These are phyloP conservation scores for Nibea albiflora DNA, from an alignment of 2,113 vertebrate genomes.

Conservation along the genomic window DNA sequence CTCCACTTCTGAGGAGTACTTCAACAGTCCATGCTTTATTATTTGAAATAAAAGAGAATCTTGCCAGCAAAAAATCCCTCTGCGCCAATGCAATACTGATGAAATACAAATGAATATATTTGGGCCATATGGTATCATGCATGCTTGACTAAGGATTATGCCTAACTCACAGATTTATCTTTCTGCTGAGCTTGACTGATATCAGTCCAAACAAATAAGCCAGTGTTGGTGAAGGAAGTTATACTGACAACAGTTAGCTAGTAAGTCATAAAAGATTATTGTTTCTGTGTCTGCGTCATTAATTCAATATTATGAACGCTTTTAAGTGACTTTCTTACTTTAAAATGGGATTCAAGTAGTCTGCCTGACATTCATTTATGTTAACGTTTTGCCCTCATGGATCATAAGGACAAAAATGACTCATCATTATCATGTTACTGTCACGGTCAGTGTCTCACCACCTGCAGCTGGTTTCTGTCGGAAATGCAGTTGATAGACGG, in stretches of 20 bases:
- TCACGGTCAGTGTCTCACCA: not conserved
- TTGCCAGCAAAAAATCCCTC: not conserved
- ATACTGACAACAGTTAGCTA: not conserved
- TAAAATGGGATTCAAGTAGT: not conserved
- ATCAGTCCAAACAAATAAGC: slow-evolving; percentile 8
- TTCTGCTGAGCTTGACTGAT: slow-evolving; percentile 46
- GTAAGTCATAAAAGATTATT: not conserved
- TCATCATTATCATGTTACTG: no score
- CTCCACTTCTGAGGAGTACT: slow-evolving; percentile 4
- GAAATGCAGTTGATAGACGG: not conserved
- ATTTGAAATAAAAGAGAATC: not conserved
- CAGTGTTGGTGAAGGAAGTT: slow-evolving; percentile 3
- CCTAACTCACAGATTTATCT: slow-evolving; percentile 51
- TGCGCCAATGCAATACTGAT: slow-evolving; percentile 28
- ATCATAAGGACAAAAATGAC: not conserved
- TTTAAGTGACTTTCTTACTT: not conserved
- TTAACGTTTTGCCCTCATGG: not conserved
- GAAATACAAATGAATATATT: slow-evolving; percentile 20
- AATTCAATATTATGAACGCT: not conserved
- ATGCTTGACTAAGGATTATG: slow-evolving; percentile 53
- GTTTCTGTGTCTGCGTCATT: not conserved
- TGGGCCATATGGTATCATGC: slow-evolving; percentile 14
- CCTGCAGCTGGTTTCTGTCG: not conserved
- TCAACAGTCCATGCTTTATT: slow-evolving; percentile 10
- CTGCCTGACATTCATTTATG: not conserved